Evolutionary conservation across 2,888 invertebrate genomes (phyloP), one percentile per base, ranked within the genome.

Genomic region (Chloromyia formosa): DNA sequence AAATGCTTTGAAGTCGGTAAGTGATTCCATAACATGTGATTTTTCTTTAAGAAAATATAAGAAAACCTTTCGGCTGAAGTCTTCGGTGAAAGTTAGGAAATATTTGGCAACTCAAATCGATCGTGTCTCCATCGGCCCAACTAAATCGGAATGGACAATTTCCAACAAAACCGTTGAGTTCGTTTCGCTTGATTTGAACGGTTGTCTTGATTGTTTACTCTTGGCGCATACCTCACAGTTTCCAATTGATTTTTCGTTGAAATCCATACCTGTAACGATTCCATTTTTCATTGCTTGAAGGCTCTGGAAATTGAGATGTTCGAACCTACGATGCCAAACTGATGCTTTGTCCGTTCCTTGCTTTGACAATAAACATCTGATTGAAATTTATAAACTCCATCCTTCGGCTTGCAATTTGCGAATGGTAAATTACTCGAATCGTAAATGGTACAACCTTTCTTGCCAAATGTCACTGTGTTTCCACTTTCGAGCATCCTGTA

Each of bases 61-160:
- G 27, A 78, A 77, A n/a, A 74, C 54, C 45, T 74, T 74, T 1
- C 76, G 40, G 16, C 74, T 74, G 14, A 64, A 76, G 76, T 83
- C 82, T 79, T 84, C 84, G 53, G 82, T 79, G 68, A 84, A 82
- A 1, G 80, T 81, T 20, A 82, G 68, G 69, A 83, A 82, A 77
- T 84, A 84, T 58, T 75, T 80, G 1, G 78, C 77, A 3, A 82
- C 82, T 9, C 81, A 81, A 7, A 79, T 40, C 1, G 84, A 84
- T 12, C 74, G 62, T 2, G 73, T 76, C 74, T 82, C 80, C 82
- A 84, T 83, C 3, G 82, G 83, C 4, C 84, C 83, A 78, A 83
- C 82, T 0, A 84, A 73, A 76, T 84, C 84, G 0, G 81, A 75
- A 72, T 84, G 83, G 1, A 84, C 74, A 16, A 82, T 14, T 35